Evolutionary conservation across 2,797 vertebrate genomes (phyloP), one percentile per base, ranked within the genome.

Genomic region (Microctenopoma steveboyesi): DNA sequence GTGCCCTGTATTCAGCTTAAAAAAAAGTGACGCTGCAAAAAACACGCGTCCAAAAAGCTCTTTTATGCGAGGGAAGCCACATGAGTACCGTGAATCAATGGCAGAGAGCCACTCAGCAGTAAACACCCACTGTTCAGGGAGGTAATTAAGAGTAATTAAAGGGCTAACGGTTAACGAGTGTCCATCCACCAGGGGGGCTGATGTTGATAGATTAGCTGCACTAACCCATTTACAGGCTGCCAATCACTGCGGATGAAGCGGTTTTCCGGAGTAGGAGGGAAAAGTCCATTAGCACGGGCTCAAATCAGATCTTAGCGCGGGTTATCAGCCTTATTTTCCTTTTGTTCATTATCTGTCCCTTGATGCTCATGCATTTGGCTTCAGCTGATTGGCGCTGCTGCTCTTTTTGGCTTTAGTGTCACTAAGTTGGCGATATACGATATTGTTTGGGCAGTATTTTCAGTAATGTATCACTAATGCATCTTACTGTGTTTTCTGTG

Each of bases 71-170:
- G 52, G 4, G 63, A 79, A 76, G 78, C 60, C 48, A 37, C 56
- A 40, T 7, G 5, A 66, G 77, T 10, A 10, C 51, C 30, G 5
- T 55, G 79, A 83, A 84, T 84, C 76, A 59, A 58, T 78, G 74
- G 73, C 62, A 25, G 65, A 74, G 83, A 82, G 76, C 74, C 81
- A 71, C 84, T 86, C 84, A 69, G 79, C 91, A 82, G 81, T 88
- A 89, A 92, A 84, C 82, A 83, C 79, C 83, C 76, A 78, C 85
- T 86, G 89, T 91, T 93, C 91, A 76, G 77, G 66, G 85, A 86
- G 84, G 83, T 92, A 91, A 94, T 94, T 93, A 94, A 90, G 86
- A 89, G 83, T 92, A 93, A 92, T 93, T 93, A 93, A 93, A 92
- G 91, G 90, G 79, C 84, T 79, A 55, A 85, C 78, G 76, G 85